A percentile compares a stretch with the other conserved stretches of the same genome.
These are phyloP conservation scores for Galbula dea DNA, from an alignment of 2,113 vertebrate species.

Conservation along the genomic window DNA sequence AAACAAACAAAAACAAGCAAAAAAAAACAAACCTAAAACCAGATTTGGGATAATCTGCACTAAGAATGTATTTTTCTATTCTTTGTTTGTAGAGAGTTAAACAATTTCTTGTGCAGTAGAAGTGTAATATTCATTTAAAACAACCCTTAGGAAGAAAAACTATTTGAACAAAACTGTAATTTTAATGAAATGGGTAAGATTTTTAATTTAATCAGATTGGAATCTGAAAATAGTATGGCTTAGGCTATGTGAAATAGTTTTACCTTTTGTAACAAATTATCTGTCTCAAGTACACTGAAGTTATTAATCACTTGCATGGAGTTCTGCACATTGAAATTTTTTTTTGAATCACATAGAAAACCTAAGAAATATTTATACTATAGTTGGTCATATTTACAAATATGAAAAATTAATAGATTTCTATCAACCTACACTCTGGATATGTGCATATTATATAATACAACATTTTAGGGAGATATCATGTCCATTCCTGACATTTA, in stretches of 20 bases:
- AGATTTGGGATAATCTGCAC: neutral
- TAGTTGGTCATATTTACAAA: neutral
- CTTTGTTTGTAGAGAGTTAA: neutral
- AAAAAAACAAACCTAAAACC: neutral
- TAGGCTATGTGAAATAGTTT: neutral
- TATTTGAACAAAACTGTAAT: neutral
- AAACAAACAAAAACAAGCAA: neutral
- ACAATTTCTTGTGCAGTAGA: neutral
- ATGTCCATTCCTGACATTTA: neutral
- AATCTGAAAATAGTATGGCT: neutral
- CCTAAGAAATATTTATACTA: neutral
- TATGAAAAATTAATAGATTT: neutral
- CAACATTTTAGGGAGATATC: neutral
- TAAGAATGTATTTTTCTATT: neutral
- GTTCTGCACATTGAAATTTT: neutral
- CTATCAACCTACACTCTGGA: neutral
- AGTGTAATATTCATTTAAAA: neutral
- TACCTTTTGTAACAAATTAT: neutral
- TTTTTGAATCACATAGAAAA: neutral
- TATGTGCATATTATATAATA: neutral
- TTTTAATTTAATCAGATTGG: neutral
- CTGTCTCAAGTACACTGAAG: neutral
- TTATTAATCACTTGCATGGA: neutral
- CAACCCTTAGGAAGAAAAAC: neutral
- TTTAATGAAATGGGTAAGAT: neutral